Evolutionary conservation across 2,113 vertebrate genomes (phyloP), one percentile per base, ranked within the genome.

Genomic region (Bos indicus): DNA sequence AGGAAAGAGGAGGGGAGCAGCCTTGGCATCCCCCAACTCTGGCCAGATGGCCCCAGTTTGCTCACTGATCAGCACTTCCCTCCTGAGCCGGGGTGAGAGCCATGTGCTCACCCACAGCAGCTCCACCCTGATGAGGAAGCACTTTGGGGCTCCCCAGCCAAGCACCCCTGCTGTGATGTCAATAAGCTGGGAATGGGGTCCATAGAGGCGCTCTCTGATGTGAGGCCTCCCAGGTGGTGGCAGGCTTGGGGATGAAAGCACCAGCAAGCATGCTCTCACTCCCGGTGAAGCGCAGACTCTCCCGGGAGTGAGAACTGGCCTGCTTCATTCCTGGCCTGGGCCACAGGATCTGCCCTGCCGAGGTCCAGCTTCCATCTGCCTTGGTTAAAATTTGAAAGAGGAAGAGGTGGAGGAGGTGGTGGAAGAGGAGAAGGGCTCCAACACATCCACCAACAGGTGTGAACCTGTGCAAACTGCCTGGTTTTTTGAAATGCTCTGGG

Each of bases 211-310:
- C 46, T 6, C 81, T 40, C 25, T 17, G 82, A 48, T 1, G 16
- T 1, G 30, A 17, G n/a, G 78, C n/a, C 25, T 36, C 3, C 0
- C 7, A 3, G 62, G 81, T 40, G 2, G n/a, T 2, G 13, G 59
- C 17, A 19, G 48, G 16, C 16, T 25, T 25, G 28, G 13, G 30
- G 71, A 62, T 10, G 16, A 13, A 43, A 13, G 23, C n/a, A 16
- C 8, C 40, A 33, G 52, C 16, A 46, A 8, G 74, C 59, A 3
- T 23, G 19, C 10, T 25, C 71, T 17, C 17, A 17, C 36, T 19
- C 28, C 33, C 0, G 10, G 48, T 5, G 12, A 26, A 40, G 52
- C 7, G 4, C 2, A 1, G 36, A 15, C 12, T 56, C 21, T 6
- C 54, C 48, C 1, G 2, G 15, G n/a, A 48, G 59, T 5, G 7